Percentiles rank a stretch among this genome's conserved stretches.
Conservation (phyloP, 2,888 invertebrate species). For the Athalia circularis region DNA sequence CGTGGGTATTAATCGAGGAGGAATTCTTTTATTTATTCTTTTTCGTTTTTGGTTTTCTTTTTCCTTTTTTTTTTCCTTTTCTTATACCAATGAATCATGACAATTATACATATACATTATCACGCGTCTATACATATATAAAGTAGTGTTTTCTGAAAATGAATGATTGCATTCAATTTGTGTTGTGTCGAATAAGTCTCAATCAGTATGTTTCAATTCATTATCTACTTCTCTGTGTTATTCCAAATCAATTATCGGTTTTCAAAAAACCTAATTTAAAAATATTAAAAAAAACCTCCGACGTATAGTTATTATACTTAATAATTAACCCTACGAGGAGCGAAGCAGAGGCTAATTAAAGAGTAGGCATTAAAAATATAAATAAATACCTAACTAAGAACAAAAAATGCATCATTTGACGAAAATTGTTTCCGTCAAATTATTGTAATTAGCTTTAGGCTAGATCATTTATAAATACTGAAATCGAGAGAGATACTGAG, state of each 20-base stretch:
- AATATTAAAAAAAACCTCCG: constrained; percentile 36
- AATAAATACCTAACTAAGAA: constrained; percentile 38
- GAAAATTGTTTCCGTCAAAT: constrained; percentile 1
- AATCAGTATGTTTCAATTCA: too few species aligned
- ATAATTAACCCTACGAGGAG: constrained; percentile 45
- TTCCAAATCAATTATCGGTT: too few species aligned
- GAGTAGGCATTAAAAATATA: constrained; percentile 58
- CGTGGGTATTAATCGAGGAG: not conserved
- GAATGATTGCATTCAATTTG: too few species aligned
- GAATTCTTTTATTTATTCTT: not conserved
- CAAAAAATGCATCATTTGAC: not conserved
- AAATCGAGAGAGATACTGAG: not conserved
- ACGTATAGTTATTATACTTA: constrained; percentile 48
- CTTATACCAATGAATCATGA: not conserved
- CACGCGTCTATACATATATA: constrained; percentile 39
- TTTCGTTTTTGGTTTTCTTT: not conserved
- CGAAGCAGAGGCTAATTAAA: constrained; percentile 69
- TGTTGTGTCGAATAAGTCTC: too few species aligned
- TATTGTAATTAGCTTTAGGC: constrained; percentile 21
- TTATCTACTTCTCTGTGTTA: too few species aligned
- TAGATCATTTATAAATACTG: constrained; percentile 9
- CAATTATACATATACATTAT: constrained; percentile 34
- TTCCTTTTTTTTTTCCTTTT: constrained; percentile 9
- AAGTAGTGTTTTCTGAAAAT: too few species aligned
- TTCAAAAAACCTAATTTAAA: constrained; percentile 27